Conservation (phyloP, 1,140 invertebrate genomes). For the Agrypnia vestita region DNA sequence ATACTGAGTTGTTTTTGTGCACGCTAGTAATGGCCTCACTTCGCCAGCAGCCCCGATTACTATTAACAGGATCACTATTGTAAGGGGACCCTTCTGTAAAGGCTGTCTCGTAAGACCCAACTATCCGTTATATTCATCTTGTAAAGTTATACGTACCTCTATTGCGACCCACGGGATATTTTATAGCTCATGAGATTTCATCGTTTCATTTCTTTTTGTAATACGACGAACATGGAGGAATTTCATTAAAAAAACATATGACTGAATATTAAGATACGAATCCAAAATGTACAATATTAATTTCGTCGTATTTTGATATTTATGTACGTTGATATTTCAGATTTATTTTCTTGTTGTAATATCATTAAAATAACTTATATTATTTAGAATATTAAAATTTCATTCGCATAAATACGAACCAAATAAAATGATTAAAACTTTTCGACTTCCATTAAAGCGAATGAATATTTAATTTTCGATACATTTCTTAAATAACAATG, state of each 20-base stretch:
- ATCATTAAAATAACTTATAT: no score
- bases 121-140: slow-evolving; percentile 15
- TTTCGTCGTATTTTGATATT: no score
- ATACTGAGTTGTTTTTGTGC: slow-evolving; percentile 1
- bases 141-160: slow-evolving; percentile 17
- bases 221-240: slow-evolving; percentile 10
- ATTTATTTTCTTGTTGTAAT: no score
- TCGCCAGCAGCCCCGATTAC: not conserved
- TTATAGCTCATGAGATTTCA: slow-evolving; percentile 16
- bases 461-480: no score
- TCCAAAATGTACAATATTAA: no score
- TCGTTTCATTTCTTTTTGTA: slow-evolving; percentile 1
- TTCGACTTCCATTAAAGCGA: no score
- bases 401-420: no score
- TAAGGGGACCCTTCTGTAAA: not conserved
- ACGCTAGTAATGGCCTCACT: slow-evolving; percentile 11
- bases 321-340: no score
- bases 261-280: no score
- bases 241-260: not conserved
- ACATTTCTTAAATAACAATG: no score
- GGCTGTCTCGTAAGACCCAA: slow-evolving; percentile 13
- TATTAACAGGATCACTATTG: not conserved
- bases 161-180: slow-evolving; percentile 18
- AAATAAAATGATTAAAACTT: no score
- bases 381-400: no score